phyloP scores from a whole-genome alignment of 2,113 vertebrate genomes.

The Antechinus stuartii region DNA sequence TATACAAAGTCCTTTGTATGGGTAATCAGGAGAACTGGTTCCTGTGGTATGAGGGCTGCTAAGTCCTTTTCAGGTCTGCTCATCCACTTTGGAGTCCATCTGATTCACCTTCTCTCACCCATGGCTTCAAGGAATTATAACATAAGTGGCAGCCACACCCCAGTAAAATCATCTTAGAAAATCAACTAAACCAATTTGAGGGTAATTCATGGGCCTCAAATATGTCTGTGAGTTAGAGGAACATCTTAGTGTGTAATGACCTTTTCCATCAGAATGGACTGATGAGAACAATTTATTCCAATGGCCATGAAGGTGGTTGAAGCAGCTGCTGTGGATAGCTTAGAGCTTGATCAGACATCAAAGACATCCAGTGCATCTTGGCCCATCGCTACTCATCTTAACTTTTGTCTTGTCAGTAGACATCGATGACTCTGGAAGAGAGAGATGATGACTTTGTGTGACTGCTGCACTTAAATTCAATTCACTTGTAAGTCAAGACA shows the following conservation, averaged over 20 bases:
- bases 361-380: background rate
- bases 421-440: too few species aligned
- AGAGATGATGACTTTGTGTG: too few species aligned
- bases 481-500: too few species aligned
- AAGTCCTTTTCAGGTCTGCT: background rate
- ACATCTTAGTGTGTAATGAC: background rate
- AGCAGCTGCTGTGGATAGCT: too few species aligned
- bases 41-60: background rate
- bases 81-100: background rate
- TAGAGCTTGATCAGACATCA: too few species aligned
- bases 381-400: too few species aligned
- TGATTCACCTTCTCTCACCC: background rate
- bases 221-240: background rate
- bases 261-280: background rate
- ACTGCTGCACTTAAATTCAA: too few species aligned
- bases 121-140: background rate
- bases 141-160: background rate
- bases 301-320: too few species aligned
- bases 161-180: background rate
- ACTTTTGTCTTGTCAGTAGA: too few species aligned
- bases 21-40: background rate
- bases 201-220: background rate
- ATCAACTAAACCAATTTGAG: background rate
- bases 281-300: too few species aligned
- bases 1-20: background rate